Base-by-base conservation (phyloP, 2,888 invertebrate species). In the Latheticus oryzae region DNA sequence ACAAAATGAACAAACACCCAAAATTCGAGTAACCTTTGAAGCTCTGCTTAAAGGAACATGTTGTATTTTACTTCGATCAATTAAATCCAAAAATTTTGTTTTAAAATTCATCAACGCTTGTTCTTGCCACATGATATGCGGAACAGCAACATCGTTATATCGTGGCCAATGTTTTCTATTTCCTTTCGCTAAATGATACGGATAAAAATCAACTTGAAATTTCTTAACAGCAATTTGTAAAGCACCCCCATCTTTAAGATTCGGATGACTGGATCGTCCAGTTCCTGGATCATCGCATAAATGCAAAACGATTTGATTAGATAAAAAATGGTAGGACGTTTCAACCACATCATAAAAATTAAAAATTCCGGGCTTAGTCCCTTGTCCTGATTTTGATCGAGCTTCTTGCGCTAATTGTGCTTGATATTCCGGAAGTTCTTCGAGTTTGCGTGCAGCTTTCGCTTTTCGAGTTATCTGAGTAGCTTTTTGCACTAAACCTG, bases 281-380 rank as follows among this genome's bases (percentile, higher is more conserved):
- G 87, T 91, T 66, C 93, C 94, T 58, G 91, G 89, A 78, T 99
- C 99, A 76, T 99, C 98, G 75, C 96, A 97, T 21, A 99, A 84
- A 79, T 98, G 98, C 58, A 99, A 82, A 80, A 98, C 97, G 70
- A 99, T 93, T 71, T 94, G 86, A 61, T 95, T 93, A 53, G 93
- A 93, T 42, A 92, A 85, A 75, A 99, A 88, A 78, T 99, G 99
- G 82, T 97, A 97, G 0, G 97, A 98, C 0, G 99, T 98, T 81
- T 98, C 97, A 0, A 91, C 83, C n/a, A 98, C 94, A 82, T 98
- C 97, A 76, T 92, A 95, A 37, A 87, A 85, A 17, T 87, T 85
- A 79, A 95, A 97, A 78, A 91, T 86, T 53, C 80, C 78, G 47
- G 80, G 76, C 28, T 78, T 76, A 26, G 80, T 76, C 13, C 68